Evolutionary conservation across 2,888 invertebrate species (phyloP).

Genomic region (Ceramica pisi): DNA sequence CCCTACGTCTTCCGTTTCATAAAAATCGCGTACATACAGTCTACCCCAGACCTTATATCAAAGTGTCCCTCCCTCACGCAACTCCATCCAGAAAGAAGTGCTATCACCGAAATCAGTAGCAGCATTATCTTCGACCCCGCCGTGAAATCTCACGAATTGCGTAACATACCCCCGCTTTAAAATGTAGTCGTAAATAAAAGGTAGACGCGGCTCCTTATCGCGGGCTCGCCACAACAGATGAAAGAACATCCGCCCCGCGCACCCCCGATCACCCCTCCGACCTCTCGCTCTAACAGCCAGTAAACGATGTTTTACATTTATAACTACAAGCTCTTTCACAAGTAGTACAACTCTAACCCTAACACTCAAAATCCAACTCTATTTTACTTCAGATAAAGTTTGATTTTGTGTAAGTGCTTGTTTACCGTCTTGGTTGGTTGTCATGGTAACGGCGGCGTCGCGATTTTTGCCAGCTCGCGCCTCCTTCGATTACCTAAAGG

Average conservation of each 20-base stretch:
- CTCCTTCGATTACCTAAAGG: slow-evolving; percentile 84
- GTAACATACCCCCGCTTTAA: slow-evolving; percentile 87
- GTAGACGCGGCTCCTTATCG: slow-evolving; percentile 88
- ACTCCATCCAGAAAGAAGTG: slow-evolving; percentile 65
- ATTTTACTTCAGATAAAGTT: slow-evolving; percentile 58
- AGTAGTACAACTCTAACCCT: slow-evolving; percentile 57
- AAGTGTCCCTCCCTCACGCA: slow-evolving; percentile 64
- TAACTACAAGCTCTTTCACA: slow-evolving; percentile 86
- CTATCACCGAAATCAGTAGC: slow-evolving; percentile 67
- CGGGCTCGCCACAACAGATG: slow-evolving; percentile 82
- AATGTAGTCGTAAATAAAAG: slow-evolving; percentile 90
- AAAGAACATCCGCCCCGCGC: slow-evolving; percentile 80
- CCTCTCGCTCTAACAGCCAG: slow-evolving; percentile 75
- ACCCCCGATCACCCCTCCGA: slow-evolving; percentile 61
- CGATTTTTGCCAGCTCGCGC: slow-evolving; percentile 83
- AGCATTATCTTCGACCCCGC: slow-evolving; percentile 68
- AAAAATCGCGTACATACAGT: slow-evolving; percentile 32
- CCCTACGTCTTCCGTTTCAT: slow-evolving; percentile 5
- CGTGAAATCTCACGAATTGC: slow-evolving; percentile 81
- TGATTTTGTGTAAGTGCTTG: slow-evolving; percentile 66
- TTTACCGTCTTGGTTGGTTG: slow-evolving; percentile 72
- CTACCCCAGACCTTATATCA: slow-evolving; percentile 32
- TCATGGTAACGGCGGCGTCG: slow-evolving; percentile 82
- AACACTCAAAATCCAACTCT: slow-evolving; percentile 61
- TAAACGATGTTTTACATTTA: slow-evolving; percentile 90